Percentiles rank a stretch among this genome's conserved stretches.
These are phyloP conservation scores for Hyla sarda DNA, from an alignment of 2,113 vertebrate genomes.

Conservation along the genomic window DNA sequence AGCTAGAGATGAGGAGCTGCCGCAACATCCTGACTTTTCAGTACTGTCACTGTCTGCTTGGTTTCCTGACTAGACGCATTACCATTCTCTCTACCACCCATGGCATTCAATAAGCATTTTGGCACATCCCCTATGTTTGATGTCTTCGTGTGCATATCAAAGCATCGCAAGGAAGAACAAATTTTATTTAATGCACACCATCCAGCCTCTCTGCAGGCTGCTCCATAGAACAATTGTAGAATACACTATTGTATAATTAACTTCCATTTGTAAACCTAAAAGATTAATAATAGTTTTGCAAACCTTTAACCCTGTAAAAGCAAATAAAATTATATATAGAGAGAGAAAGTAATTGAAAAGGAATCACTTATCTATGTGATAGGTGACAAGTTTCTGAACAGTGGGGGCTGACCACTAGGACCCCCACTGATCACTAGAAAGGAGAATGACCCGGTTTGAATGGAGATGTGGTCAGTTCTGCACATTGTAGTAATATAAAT, in stretches of 20 bases:
- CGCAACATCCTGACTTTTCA: slow-evolving; percentile 20
- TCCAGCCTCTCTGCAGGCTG: slow-evolving; percentile 38
- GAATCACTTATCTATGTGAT: too few relatives aligned
- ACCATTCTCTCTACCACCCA: slow-evolving; percentile 52
- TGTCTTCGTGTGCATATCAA: slow-evolving; percentile 56
- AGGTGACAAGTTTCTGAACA: too few relatives aligned
- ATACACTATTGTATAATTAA: neutral
- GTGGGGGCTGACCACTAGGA: too few relatives aligned
- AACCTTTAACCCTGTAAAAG: neutral
- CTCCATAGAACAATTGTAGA: neutral
- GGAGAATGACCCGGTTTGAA: too few relatives aligned
- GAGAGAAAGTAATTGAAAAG: too few relatives aligned
- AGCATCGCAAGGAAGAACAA: slow-evolving; percentile 46
- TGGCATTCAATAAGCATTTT: slow-evolving; percentile 45
- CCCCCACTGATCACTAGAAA: too few relatives aligned
- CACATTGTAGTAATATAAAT: too few relatives aligned
- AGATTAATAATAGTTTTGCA: neutral
- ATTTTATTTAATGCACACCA: slow-evolving; percentile 42
- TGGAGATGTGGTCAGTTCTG: too few relatives aligned
- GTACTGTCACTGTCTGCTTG: slow-evolving; percentile 54
- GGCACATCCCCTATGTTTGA: slow-evolving; percentile 47
- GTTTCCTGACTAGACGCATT: slow-evolving; percentile 55
- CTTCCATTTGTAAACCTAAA: neutral
- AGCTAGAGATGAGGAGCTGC: slow-evolving; percentile 7
- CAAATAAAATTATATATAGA: too few relatives aligned